Conservation (phyloP, 2,888 invertebrate genomes). For the Pasiphila rectangulata region DNA sequence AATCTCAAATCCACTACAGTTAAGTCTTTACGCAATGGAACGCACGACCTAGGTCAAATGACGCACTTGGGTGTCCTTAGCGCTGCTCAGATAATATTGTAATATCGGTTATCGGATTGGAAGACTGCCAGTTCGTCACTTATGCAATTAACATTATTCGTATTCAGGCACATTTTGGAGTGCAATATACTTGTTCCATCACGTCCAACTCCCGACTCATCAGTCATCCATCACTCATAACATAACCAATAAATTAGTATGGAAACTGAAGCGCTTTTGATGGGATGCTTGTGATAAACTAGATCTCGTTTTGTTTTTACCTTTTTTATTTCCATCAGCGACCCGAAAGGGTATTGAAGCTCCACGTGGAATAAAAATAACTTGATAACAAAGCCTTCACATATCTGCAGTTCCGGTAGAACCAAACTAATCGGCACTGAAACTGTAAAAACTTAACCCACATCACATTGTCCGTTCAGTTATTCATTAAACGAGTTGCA, state of each 20-base stretch:
- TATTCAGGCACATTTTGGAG: slow-evolving; percentile 8
- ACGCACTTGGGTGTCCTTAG: slow-evolving; percentile 24
- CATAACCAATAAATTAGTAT: slow-evolving; percentile 1
- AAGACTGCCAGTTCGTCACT: slow-evolving; percentile 24
- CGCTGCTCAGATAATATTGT: slow-evolving; percentile 18
- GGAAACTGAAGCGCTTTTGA: background rate
- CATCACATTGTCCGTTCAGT: slow-evolving; percentile 27
- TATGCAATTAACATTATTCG: slow-evolving; percentile 22
- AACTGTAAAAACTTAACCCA: slow-evolving; percentile 22
- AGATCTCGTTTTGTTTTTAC: background rate
- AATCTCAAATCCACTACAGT: no score
- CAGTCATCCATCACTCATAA: background rate
- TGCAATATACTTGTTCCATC: slow-evolving; percentile 2
- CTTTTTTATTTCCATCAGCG: no score
- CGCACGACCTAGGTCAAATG: slow-evolving; percentile 22
- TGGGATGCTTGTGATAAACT: background rate
- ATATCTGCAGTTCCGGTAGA: background rate
- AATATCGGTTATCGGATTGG: slow-evolving; percentile 21
- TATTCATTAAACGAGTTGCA: slow-evolving; percentile 37
- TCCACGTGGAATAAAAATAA: no score
- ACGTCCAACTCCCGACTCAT: slow-evolving; percentile 3
- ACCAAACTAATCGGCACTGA: no score
- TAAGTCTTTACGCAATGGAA: slow-evolving; percentile 10
- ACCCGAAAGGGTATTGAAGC: no score
- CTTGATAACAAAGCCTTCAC: no score